Evolutionary conservation across 2,888 invertebrate genomes (phyloP).

Genomic region (Crepidodera aurea): DNA sequence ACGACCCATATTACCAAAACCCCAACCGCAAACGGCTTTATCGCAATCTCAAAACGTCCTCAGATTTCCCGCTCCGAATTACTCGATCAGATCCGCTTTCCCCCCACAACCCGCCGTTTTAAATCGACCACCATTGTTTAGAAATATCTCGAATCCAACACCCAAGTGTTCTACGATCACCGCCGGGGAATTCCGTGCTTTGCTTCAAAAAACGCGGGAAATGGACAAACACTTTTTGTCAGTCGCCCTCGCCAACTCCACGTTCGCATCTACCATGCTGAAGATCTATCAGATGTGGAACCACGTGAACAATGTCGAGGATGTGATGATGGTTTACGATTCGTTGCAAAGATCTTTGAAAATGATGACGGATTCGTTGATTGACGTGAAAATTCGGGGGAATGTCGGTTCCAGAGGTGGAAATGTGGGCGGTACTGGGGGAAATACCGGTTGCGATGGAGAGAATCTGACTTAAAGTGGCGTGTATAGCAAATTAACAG

Average conservation of each 20-base stretch:
- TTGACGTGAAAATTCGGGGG: background rate
- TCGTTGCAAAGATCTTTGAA: slow-evolving; percentile 65
- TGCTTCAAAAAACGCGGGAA: background rate
- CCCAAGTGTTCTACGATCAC: background rate
- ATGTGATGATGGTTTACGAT: slow-evolving; percentile 65
- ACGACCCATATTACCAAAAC: too few relatives aligned
- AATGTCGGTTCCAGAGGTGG: background rate
- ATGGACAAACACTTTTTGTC: slow-evolving; percentile 1
- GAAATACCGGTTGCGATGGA: too few relatives aligned
- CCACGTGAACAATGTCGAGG: slow-evolving; percentile 37
- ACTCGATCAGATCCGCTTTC: background rate
- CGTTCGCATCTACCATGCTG: slow-evolving; percentile 63
- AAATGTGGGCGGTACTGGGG: too few relatives aligned
- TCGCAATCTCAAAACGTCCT: background rate
- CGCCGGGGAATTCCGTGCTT: background rate
- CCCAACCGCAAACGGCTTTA: background rate
- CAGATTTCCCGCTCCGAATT: background rate
- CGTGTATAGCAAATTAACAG: too few relatives aligned
- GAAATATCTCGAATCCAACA: background rate
- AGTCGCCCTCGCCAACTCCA: slow-evolving; percentile 65
- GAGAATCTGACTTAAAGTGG: too few relatives aligned
- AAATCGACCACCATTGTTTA: background rate
- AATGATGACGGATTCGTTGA: slow-evolving; percentile 46
- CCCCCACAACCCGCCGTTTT: background rate
- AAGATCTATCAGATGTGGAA: slow-evolving; percentile 62